These are phyloP conservation scores for Premnoplex brunnescens DNA, from an alignment of 2,797 vertebrate genomes.

Conservation along the genomic window DNA sequence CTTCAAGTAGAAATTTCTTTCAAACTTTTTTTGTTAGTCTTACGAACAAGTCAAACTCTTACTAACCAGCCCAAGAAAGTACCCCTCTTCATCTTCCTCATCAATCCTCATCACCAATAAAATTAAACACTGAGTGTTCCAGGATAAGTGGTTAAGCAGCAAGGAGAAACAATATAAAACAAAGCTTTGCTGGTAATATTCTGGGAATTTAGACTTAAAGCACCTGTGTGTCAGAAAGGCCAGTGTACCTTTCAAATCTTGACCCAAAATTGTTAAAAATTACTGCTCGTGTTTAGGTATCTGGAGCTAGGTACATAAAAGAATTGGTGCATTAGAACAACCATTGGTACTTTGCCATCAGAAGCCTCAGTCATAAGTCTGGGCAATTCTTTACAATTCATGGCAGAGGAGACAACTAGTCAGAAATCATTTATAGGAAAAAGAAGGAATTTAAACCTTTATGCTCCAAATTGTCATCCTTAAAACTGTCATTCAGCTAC, in stretches of 20 bases:
- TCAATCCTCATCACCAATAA: neutral
- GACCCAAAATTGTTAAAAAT: constrained; percentile 3
- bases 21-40: neutral
- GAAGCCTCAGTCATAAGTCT: neutral
- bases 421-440: neutral
- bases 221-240: neutral
- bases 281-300: neutral
- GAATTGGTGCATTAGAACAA: neutral
- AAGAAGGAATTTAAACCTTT: neutral
- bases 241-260: neutral
- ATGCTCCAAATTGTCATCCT: neutral
- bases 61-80: neutral
- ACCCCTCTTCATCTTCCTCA: neutral
- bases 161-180: neutral
- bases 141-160: neutral
- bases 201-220: neutral
- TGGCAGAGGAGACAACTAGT: neutral
- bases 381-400: neutral
- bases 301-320: neutral
- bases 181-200: neutral
- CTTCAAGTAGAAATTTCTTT: neutral
- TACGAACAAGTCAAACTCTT: neutral
- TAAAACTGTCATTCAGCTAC: neutral
- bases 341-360: neutral
- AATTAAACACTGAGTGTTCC: neutral